These are phyloP conservation scores for Xylota sylvarum DNA, from an alignment of 2,888 invertebrate species.

Conservation along the genomic window DNA sequence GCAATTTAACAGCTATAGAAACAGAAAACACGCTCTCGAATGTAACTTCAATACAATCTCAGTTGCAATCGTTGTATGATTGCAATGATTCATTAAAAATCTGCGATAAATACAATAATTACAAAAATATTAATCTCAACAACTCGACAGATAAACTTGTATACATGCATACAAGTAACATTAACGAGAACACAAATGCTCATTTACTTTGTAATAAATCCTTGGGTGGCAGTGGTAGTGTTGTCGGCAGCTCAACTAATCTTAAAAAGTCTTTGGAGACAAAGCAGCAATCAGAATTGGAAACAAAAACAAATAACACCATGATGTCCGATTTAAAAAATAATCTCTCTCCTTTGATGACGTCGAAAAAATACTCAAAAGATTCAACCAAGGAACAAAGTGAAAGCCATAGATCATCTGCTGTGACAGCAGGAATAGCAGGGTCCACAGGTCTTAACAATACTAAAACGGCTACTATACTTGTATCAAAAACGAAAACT, in stretches of 20 bases:
- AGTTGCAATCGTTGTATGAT: constrained; percentile 84
- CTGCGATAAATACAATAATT: constrained; percentile 76
- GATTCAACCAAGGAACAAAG: constrained; percentile 23
- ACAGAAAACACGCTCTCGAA: constrained; percentile 84
- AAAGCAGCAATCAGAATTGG: constrained; percentile 43
- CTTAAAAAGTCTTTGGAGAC: constrained; percentile 38
- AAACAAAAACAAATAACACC: constrained; percentile 46
- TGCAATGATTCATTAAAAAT: constrained; percentile 79
- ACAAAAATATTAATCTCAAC: constrained; percentile 71
- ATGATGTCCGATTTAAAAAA: constrained; percentile 48
- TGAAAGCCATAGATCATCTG: constrained; percentile 62
- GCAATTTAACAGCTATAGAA: constrained; percentile 78
- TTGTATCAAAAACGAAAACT: constrained; percentile 85
- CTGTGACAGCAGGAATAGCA: constrained; percentile 51
- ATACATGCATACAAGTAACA: constrained; percentile 46
- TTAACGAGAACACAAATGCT: constrained; percentile 48
- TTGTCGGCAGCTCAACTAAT: constrained; percentile 49
- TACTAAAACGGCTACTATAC: constrained; percentile 85
- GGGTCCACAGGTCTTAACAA: constrained; percentile 74
- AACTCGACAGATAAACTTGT: constrained; percentile 71
- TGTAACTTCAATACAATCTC: constrained; percentile 84
- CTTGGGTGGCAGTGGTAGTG: constrained; percentile 20
- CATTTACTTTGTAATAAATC: constrained; percentile 51
- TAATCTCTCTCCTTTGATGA: constrained; percentile 54
- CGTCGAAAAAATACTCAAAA: constrained; percentile 31